Evolutionary conservation across 2,888 invertebrate genomes (phyloP).

Genomic region (Oscheius sp.): DNA sequence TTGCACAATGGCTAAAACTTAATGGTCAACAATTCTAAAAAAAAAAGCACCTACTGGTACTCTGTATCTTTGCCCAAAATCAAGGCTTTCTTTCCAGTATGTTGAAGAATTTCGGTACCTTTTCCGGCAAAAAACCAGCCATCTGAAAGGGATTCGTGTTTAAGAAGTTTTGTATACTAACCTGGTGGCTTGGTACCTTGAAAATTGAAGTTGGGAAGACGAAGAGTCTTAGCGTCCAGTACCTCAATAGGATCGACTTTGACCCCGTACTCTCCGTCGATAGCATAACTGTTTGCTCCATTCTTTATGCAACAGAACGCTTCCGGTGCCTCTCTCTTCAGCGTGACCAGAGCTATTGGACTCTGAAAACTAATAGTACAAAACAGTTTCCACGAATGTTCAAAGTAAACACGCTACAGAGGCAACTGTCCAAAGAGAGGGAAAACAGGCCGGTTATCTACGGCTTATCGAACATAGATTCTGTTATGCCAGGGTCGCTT

Average conservation of each 20-base stretch:
- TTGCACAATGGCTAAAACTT: slow-evolving; percentile 63
- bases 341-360: slow-evolving; percentile 45
- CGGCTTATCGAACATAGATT: slow-evolving; percentile 15
- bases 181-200: slow-evolving; percentile 70
- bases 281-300: slow-evolving; percentile 45
- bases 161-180: slow-evolving; percentile 10
- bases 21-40: not conserved
- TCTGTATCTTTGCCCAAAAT: slow-evolving; percentile 60
- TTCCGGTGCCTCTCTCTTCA: slow-evolving; percentile 54
- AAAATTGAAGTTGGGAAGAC: slow-evolving; percentile 60
- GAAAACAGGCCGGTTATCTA: slow-evolving; percentile 21
- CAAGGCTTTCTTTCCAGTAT: slow-evolving; percentile 62
- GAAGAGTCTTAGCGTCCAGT: slow-evolving; percentile 64
- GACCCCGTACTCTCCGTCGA: slow-evolving; percentile 60
- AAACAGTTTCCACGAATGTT: not conserved
- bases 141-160: slow-evolving; percentile 49
- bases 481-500: slow-evolving; percentile 1
- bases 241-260: slow-evolving; percentile 56
- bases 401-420: slow-evolving; percentile 20
- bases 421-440: slow-evolving; percentile 13
- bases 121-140: slow-evolving; percentile 68
- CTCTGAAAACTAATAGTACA: slow-evolving; percentile 34
- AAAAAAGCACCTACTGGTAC: slow-evolving; percentile 42
- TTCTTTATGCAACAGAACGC: slow-evolving; percentile 65
- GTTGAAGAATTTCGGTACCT: slow-evolving; percentile 54